phyloP scores from a whole-genome alignment of 2,797 vertebrate genomes.

The Alosa sapidissima region DNA sequence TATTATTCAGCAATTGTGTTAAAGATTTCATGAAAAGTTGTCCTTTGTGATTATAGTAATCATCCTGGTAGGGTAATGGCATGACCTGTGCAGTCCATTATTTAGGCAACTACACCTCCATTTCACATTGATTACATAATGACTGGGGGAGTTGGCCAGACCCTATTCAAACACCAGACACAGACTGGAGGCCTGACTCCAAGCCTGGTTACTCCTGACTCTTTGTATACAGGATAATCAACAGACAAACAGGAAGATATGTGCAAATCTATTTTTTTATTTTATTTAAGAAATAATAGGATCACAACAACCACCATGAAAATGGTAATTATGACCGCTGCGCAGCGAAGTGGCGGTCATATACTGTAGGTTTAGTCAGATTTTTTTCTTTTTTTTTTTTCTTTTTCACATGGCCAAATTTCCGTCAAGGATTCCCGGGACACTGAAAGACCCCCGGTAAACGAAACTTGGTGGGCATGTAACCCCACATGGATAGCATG shows the following conservation, averaged over 20 bases:
- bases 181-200: not conserved
- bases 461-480: too few species aligned
- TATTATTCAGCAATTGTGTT: not conserved
- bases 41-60: constrained; percentile 5
- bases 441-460: too few species aligned
- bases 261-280: not conserved
- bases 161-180: not conserved
- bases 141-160: not conserved
- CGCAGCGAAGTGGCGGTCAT: too few species aligned
- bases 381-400: too few species aligned
- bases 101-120: not conserved
- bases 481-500: too few species aligned
- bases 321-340: not conserved
- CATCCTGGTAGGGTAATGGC: not conserved
- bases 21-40: not conserved
- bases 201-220: not conserved
- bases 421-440: too few species aligned
- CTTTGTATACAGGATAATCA: not conserved
- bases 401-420: too few species aligned
- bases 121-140: constrained; percentile 10
- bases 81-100: not conserved
- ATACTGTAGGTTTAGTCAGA: too few species aligned
- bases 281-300: not conserved
- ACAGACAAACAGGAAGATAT: not conserved
- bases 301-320: not conserved